phyloP scores from a whole-genome alignment of 1,140 invertebrate genomes.

The Drosophila azteca region DNA sequence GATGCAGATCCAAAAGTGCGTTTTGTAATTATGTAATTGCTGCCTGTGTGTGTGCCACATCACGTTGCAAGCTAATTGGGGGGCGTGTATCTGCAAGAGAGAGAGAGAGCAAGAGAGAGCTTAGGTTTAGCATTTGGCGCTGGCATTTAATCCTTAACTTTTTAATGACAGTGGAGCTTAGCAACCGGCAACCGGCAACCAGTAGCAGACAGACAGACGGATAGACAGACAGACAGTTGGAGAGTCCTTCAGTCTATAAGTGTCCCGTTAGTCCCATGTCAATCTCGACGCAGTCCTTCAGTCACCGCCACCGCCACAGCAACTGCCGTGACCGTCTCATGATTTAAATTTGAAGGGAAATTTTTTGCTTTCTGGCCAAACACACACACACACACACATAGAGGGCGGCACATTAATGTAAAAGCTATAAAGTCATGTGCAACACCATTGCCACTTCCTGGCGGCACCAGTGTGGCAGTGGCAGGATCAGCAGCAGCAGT shows the following conservation, averaged over 20 bases:
- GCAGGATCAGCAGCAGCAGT: conserved; percentile 20
- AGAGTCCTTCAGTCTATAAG: no score
- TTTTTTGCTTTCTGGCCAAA: conserved; percentile 60
- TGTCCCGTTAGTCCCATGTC: neutral
- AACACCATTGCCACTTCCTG: conserved; percentile 65
- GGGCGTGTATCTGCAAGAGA: neutral
- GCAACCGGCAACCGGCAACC: conserved; percentile 35
- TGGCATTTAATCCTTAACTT: conserved; percentile 38
- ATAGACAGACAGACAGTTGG: no score
- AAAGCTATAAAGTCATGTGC: conserved; percentile 77
- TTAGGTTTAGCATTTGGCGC: no score
- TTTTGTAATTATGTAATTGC: conserved; percentile 69
- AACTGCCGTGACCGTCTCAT: conserved; percentile 59
- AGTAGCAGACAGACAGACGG: conserved; percentile 8
- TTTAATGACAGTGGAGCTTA: conserved; percentile 68
- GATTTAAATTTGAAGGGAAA: conserved; percentile 75
- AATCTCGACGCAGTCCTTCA: conserved; percentile 1
- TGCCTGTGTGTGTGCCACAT: conserved; percentile 15
- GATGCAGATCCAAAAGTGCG: conserved; percentile 57
- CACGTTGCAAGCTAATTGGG: conserved; percentile 40
- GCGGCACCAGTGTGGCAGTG: conserved; percentile 22
- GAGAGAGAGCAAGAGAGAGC: no score
- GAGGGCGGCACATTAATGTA: conserved; percentile 31
- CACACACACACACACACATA: neutral
- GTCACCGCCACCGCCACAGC: conserved; percentile 33